Conservation (phyloP, 2,888 invertebrate species). For the Orthosia gracilis region DNA sequence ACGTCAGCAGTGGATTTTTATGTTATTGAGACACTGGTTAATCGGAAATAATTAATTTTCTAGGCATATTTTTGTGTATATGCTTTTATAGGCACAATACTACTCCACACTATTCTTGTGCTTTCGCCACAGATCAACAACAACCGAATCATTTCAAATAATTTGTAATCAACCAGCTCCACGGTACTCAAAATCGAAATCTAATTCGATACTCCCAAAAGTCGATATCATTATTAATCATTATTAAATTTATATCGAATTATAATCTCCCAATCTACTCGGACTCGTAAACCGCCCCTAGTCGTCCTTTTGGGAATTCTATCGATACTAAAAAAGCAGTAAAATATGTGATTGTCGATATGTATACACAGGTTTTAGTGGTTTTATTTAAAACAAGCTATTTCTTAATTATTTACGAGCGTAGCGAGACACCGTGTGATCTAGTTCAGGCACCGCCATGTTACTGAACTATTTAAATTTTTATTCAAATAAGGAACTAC, state of each 20-base stretch:
- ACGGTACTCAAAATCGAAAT: conserved; percentile 50
- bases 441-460: conserved; percentile 61
- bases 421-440: conserved; percentile 56
- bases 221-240: conserved; percentile 87
- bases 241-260: conserved; percentile 88
- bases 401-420: conserved; percentile 69
- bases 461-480: conserved; percentile 54
- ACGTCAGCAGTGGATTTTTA: not conserved
- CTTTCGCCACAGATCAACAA: conserved; percentile 43
- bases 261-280: conserved; percentile 85
- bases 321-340: conserved; percentile 79
- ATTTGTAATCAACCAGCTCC: conserved; percentile 56
- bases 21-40: not conserved
- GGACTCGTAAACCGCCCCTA: conserved; percentile 67
- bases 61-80: not conserved
- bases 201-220: conserved; percentile 77
- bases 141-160: conserved; percentile 47
- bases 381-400: conserved; percentile 69
- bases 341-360: conserved; percentile 82
- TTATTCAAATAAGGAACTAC: conserved; percentile 54
- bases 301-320: conserved; percentile 78
- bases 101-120: conserved; percentile 31
- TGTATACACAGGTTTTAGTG: conserved; percentile 65
- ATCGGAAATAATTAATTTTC: not conserved
- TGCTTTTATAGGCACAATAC: not conserved